A percentile compares a stretch with the other conserved stretches of the same genome.
These are phyloP conservation scores for Drosophila putrida DNA, from an alignment of 2,888 invertebrate species.

Conservation along the genomic window DNA sequence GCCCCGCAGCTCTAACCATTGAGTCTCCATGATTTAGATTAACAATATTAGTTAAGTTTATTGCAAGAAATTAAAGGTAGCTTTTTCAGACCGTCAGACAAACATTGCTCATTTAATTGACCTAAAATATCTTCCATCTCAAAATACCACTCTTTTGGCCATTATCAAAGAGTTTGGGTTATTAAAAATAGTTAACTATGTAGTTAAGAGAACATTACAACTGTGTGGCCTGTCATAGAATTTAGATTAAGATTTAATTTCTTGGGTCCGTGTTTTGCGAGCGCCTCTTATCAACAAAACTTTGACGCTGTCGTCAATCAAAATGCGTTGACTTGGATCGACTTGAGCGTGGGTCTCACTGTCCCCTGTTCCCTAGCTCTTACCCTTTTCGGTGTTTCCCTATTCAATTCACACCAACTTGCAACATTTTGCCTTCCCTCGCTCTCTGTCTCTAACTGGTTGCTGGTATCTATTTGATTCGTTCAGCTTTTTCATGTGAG, in stretches of 20 bases:
- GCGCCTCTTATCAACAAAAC: constrained; percentile 60
- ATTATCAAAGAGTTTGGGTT: constrained; percentile 1
- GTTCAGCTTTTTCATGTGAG: constrained; percentile 28
- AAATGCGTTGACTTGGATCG: constrained; percentile 47
- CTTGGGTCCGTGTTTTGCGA: constrained; percentile 51
- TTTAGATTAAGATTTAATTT: constrained; percentile 19
- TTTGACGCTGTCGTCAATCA: constrained; percentile 65
- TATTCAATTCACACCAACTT: constrained; percentile 23
- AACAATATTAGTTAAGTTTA: neutral
- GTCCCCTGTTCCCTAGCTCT: neutral
- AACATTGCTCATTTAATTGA: constrained; percentile 4
- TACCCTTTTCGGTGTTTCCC: neutral
- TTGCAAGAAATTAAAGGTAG: neutral
- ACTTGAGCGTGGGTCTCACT: constrained; percentile 50
- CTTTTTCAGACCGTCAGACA: neutral
- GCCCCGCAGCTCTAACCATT: too few species aligned
- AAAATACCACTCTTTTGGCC: too few species aligned
- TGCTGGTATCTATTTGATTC: constrained; percentile 22
- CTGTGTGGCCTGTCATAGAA: constrained; percentile 1
- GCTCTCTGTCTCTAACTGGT: neutral
- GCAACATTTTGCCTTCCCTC: constrained; percentile 1
- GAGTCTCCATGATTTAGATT: too few species aligned
- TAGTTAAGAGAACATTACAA: constrained; percentile 13
- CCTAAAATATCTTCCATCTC: neutral
- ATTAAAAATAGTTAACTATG: constrained; percentile 18